Evolutionary conservation across 2,888 invertebrate genomes (phyloP).

Genomic region (Oscheius sp.): DNA sequence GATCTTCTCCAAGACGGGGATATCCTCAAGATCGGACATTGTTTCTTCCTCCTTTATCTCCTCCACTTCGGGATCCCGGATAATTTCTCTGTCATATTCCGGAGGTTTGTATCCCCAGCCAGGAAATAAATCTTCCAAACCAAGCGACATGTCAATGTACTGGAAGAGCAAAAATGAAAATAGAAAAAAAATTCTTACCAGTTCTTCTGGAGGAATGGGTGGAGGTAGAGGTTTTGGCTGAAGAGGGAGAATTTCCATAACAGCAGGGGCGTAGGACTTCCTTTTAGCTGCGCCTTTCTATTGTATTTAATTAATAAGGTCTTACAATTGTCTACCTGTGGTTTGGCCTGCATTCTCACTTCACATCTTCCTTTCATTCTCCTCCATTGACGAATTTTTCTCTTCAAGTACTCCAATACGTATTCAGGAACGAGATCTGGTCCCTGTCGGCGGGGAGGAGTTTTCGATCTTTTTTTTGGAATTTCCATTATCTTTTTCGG

Average conservation of each 20-base stretch:
- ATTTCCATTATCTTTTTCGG: background rate
- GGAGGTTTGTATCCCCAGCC: conserved; percentile 22
- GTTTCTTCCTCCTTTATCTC: background rate
- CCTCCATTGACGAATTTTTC: background rate
- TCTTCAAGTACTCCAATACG: background rate
- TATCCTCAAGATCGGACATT: background rate
- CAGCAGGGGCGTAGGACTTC: background rate
- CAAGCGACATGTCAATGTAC: background rate
- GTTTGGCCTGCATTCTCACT: background rate
- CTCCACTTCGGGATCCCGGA: background rate
- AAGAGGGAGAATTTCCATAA: background rate
- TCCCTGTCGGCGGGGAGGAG: background rate
- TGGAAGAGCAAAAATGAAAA: background rate
- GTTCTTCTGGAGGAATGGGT: background rate
- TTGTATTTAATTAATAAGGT: background rate
- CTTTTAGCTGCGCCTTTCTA: conserved; percentile 8
- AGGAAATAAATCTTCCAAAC: conserved; percentile 30
- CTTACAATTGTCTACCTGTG: background rate
- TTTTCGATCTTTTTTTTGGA: background rate
- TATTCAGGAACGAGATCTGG: too few species aligned
- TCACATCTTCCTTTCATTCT: background rate
- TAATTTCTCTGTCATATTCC: background rate
- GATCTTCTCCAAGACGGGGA: background rate
- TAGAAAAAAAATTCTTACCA: background rate
- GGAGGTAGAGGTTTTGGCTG: background rate